Base-by-base conservation (phyloP, 2,797 vertebrate genomes). In the Acrossocheilus fasciatus region DNA sequence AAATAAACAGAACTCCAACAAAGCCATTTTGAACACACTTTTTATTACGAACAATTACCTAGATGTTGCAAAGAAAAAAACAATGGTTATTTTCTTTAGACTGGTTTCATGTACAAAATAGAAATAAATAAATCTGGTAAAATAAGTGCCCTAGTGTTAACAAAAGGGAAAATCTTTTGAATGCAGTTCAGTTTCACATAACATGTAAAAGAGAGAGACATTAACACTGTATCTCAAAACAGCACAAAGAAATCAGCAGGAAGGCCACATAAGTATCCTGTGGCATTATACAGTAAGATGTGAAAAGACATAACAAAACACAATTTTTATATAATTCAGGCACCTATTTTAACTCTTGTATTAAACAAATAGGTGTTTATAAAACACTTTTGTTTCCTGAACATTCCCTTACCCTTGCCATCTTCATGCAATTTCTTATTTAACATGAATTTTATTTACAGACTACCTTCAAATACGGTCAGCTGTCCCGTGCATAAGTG, bases 111-210 rank as follows among this genome's bases (percentile, higher is more conserved):
- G 47, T 90, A 90, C 89, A 90, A 74, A 52, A 69, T 77, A 83
- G 47, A 89, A 89, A 89, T 90, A 90, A 90, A 89, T 90, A 90
- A 81, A 85, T 79, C 78, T 54, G 6, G 36, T 83, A 47, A 84
- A 84, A 68, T 86, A 90, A 88, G 87, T 89, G 88, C 89, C 66
- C 64, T 75, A 70, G 86, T 64, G 73, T 84, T 81, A 68, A 72
- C 72, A 68, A 82, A 83, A 39, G 14, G 23, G 30, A 8, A 52
- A 23, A 68, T 50, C 18, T 1, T 64, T 52, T 39, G 26, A 75
- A 76, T n/a, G 10, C 74, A 50, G 68, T 59, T 72, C 72, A 77
- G 83, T 68, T 45, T 84, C 43, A 84, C 59, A 54, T 26, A 64
- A 62, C 23, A 34, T 50, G 73, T n/a, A 74, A 82, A 9, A 74